Evolutionary conservation across 2,797 vertebrate species (phyloP), one percentile per base, ranked within the genome.

Genomic region (Diglossa cyanea): DNA sequence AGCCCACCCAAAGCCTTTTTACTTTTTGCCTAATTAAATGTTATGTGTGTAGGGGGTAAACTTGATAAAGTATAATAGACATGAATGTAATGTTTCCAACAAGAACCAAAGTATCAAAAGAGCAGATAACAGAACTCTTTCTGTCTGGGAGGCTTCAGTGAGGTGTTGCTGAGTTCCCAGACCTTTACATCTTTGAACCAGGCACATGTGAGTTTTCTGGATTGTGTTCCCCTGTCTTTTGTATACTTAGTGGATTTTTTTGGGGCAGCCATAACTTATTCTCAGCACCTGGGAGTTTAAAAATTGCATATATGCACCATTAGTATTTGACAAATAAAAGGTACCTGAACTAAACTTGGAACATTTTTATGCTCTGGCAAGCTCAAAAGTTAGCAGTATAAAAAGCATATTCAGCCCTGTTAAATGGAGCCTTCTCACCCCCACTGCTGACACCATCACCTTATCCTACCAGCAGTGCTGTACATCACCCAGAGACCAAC

Each of bases 91-190:
- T 20, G 1, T 58, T 94, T 51, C 28, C 11, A 4, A 19, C 45
- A 71, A 94, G 68, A 71, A 66, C 17, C 82, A 88, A 67, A 31
- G 4, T 72, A 67, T 13, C 45, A 70, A 95, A 92, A 80, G 13
- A 85, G 45, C 19, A 40, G 31, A 14, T 19, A 63, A 53, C 23
- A 60, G 15, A 35, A 31, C 3, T 92, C 25, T 66, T 88, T 66
- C 47, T 26, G 25, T 26, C 21, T 93, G 8, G 9, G 9, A 80
- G 1, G 13, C 18, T 90, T 79, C 53, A 47, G 11, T 78, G 42
- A 53, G 62, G 26, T 28, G 15, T 15, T 77, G 7, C 5, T 86
- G 23, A 23, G n/a, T 77, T 93, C 62, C 40, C 42, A 88, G 80
- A 79, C 62, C 16, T 86, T 90, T 88, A 10, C 13, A n/a, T 60